Conservation (phyloP, 2,888 invertebrate species). For the Cerceris ruficornis region DNA sequence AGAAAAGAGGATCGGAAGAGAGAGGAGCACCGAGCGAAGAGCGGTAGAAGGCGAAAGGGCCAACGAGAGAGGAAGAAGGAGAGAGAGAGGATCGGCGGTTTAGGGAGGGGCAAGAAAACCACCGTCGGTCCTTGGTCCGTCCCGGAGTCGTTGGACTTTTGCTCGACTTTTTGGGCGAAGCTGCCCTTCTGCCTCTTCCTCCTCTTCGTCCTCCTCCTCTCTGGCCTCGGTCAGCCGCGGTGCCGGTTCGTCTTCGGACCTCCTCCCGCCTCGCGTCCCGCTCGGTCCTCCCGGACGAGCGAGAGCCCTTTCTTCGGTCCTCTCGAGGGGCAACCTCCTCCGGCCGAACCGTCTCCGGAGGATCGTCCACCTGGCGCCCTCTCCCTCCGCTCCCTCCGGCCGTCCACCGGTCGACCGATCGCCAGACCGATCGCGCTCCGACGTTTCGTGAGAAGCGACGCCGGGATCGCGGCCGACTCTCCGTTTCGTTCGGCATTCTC, state of each 20-base stretch:
- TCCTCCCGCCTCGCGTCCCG: slow-evolving; percentile 8
- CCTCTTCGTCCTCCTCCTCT: slow-evolving; percentile 43
- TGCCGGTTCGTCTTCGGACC: slow-evolving; percentile 15
- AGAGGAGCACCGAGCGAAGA: neutral
- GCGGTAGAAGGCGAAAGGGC: slow-evolving; percentile 53
- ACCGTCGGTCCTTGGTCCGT: slow-evolving; percentile 63
- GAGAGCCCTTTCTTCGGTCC: slow-evolving; percentile 52
- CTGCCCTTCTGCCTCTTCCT: slow-evolving; percentile 50
- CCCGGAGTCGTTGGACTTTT: slow-evolving; percentile 65
- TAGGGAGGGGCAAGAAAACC: slow-evolving; percentile 67
- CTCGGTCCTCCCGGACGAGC: slow-evolving; percentile 27
- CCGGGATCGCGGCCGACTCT: neutral
- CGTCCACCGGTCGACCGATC: slow-evolving; percentile 13
- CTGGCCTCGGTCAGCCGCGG: too few relatives aligned
- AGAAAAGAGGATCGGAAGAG: neutral
- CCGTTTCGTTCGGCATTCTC: neutral
- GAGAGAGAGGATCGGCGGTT: slow-evolving; percentile 60
- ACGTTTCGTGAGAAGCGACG: slow-evolving; percentile 23
- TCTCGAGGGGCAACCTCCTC: slow-evolving; percentile 27
- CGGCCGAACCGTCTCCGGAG: slow-evolving; percentile 48
- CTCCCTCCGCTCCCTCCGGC: slow-evolving; percentile 34
- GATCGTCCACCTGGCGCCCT: slow-evolving; percentile 69
- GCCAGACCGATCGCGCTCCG: slow-evolving; percentile 43
- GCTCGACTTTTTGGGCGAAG: slow-evolving; percentile 63
- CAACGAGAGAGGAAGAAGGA: slow-evolving; percentile 48